Percentiles rank a stretch among this genome's conserved stretches.
Evolutionary conservation across 1,140 invertebrate genomes (phyloP).

Genomic region (Maconellicoccus hirsutus): DNA sequence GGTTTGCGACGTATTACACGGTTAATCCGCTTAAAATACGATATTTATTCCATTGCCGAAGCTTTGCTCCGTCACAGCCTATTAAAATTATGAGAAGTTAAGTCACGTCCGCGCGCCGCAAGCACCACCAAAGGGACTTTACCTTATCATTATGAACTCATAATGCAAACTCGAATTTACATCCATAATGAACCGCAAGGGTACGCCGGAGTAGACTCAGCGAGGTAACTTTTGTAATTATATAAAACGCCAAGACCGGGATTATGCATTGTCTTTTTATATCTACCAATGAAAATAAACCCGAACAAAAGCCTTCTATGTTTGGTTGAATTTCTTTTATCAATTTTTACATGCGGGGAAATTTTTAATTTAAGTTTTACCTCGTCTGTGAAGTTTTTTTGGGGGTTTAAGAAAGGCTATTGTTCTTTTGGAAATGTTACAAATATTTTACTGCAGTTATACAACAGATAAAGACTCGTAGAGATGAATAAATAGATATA

Average conservation of each 20-base stretch:
- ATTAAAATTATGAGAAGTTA: conserved; percentile 20
- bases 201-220: background rate
- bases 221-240: conserved; percentile 19
- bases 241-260: background rate
- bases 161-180: conserved; percentile 22
- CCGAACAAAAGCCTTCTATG: background rate
- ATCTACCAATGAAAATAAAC: background rate
- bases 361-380: background rate
- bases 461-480: too few relatives aligned
- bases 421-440: too few relatives aligned
- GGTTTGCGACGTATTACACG: background rate
- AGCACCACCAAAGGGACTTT: conserved; percentile 15
- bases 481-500: too few relatives aligned
- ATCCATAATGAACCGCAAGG: conserved; percentile 19
- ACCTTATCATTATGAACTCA: conserved; percentile 22
- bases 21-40: background rate
- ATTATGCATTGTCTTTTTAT: conserved; percentile 10
- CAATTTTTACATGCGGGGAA: background rate
- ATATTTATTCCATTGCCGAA: background rate
- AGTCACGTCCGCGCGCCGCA: conserved; percentile 10
- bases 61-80: conserved; percentile 1
- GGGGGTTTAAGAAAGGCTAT: background rate
- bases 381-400: background rate
- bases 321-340: background rate
- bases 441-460: too few relatives aligned